Evolutionary conservation across 2,797 vertebrate genomes (phyloP), one percentile per base, ranked within the genome.

Genomic region (Erethizon dorsatum): DNA sequence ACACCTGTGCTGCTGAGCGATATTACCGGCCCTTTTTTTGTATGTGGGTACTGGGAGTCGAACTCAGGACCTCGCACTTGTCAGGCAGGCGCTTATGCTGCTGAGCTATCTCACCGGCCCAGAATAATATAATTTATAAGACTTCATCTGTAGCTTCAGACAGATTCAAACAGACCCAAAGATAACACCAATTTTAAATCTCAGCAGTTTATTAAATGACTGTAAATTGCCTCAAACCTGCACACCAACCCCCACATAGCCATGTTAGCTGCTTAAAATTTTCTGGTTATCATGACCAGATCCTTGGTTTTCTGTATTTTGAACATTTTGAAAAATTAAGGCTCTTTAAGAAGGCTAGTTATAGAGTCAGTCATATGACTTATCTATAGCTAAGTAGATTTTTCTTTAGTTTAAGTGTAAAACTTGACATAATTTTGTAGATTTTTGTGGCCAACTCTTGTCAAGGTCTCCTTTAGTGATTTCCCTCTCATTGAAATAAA

Each of bases 401-500:
- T 95, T 88, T 84, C 18, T 97, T 97, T 91, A 69, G 37, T 90
- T 80, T 56, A 94, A 83, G 8, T 65, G 78, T 96, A 94, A 95
- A 78, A 95, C 84, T 17, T 82, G 41, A 73, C 67, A 95, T 96
- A 93, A 45, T 97, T 95, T 97, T 96, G 95, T 83, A 97, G 93
- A 97, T 86, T 96, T 97, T 95, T 95, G 93, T 50, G 78, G 92
- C 57, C 69, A 85, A 80, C 88, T 97, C 96, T 95, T 97, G 83
- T 96, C 93, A 96, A 97, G 96, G 94, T 95, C 61, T 98, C 93
- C 59, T 90, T 91, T 3, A 0, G 52, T 97, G 86, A 94, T 97
- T 96, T 97, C 96, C 92, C 94, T 96, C 95, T 95, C 78, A 91
- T 73, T 94, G 94, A 77, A 92, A 97, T 97, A 59, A 98, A 97